Evolutionary conservation across 1,140 invertebrate species (phyloP).

Genomic region (Zelostemma sp.): DNA sequence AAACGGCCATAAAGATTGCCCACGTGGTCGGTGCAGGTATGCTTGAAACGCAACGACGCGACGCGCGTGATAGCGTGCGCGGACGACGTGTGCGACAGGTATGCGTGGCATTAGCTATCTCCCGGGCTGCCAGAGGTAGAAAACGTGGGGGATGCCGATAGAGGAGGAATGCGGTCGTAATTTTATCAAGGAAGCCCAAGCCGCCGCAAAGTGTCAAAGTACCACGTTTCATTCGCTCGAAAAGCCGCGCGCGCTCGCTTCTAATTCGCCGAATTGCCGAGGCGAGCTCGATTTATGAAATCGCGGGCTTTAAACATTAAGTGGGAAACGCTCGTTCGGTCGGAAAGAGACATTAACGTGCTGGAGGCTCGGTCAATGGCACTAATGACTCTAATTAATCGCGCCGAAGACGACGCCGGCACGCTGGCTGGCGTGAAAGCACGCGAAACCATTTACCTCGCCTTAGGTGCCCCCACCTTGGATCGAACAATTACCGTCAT

Average conservation of each 20-base stretch:
- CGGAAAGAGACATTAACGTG: constrained; percentile 36
- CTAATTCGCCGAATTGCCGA: too few relatives aligned
- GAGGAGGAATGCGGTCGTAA: constrained; percentile 60
- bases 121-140: constrained; percentile 20
- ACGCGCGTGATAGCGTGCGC: constrained; percentile 25
- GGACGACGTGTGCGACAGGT: constrained; percentile 40
- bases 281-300: too few relatives aligned
- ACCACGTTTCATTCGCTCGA: constrained; percentile 26
- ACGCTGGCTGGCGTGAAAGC: constrained; percentile 45
- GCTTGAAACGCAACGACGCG: constrained; percentile 12
- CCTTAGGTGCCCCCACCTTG: too few relatives aligned
- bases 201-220: constrained; percentile 50
- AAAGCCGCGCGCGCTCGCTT: constrained; percentile 23
- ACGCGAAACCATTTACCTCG: constrained; percentile 49
- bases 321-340: constrained; percentile 52
- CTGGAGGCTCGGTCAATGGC: constrained; percentile 54
- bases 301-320: too few relatives aligned
- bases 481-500: neutral
- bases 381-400: constrained; percentile 66
- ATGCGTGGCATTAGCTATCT: constrained; percentile 47
- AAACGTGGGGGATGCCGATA: constrained; percentile 51
- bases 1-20: constrained; percentile 32
- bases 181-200: constrained; percentile 62
- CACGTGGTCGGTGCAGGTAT: constrained; percentile 38
- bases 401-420: constrained; percentile 54